Conservation (phyloP, 2,888 invertebrate species). For the Ichneumoninae sp. region DNA sequence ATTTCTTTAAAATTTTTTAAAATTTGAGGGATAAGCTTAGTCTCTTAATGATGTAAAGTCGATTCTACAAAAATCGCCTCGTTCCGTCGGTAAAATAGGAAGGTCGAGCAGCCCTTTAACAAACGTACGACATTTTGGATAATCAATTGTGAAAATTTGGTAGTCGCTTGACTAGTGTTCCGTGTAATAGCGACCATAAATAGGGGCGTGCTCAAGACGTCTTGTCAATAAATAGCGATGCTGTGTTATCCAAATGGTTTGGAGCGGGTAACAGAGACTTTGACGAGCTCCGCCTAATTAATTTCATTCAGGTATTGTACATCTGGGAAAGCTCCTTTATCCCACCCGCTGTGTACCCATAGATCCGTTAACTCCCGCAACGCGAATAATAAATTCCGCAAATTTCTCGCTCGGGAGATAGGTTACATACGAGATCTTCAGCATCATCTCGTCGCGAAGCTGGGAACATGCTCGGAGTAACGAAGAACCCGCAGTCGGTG, state of each 20-base stretch:
- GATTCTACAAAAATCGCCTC: too few species aligned
- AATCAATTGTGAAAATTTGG: too few species aligned
- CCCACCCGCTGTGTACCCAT: neutral
- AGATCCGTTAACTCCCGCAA: neutral
- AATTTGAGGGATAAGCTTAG: too few species aligned
- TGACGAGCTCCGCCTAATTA: neutral
- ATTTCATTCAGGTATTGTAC: neutral
- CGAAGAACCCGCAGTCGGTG: neutral
- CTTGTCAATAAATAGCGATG: neutral
- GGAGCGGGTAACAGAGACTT: neutral
- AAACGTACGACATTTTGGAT: too few species aligned
- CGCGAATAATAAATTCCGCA: constrained; percentile 24
- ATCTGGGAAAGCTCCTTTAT: neutral
- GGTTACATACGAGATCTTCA: neutral
- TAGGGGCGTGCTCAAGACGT: neutral
- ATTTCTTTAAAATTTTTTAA: too few species aligned
- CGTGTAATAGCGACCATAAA: neutral
- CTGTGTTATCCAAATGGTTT: neutral
- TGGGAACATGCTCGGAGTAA: neutral
- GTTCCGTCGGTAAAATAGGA: too few species aligned
- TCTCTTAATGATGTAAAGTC: too few species aligned
- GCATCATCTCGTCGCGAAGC: constrained; percentile 19
- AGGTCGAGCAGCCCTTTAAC: too few species aligned
- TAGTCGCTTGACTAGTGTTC: too few species aligned
- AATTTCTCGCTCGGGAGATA: neutral